Evolutionary conservation across 2,888 invertebrate species (phyloP), one percentile per base, ranked within the genome.

Genomic region (Elysia crispata): DNA sequence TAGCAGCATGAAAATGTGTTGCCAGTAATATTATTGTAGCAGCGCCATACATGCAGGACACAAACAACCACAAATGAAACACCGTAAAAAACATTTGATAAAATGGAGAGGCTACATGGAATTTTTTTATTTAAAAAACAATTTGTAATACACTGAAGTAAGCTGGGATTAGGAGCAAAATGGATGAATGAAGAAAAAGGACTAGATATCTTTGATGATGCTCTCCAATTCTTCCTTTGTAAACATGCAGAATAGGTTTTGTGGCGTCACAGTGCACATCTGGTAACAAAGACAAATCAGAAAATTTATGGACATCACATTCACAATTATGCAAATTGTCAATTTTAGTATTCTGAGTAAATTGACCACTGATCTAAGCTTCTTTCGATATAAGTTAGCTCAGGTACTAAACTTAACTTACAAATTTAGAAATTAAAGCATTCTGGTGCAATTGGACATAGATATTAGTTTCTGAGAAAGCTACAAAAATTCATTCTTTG

Each of bases 201-300:
- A n/a, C 81, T 76, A 90, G 57, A 92, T 89, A 82, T 91, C 91
- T 82, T 90, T 91, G 73, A 97, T 97, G 92, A 97, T 96, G 94
- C 96, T 95, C 88, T 98, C 97, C 0, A 98, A 95, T 91, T 98
- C 97, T 83, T 96, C 96, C 92, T 97, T 96, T 1, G 95, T 94
- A 90, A 95, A 96, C 96, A 98, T 97, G 87, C 97, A 96, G 93
- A 97, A 98, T 88, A 96, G 93, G 54, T 94, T 93, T 30, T 94
- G 94, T 0, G 96, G 95, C 0, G 97, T 98, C 94, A 98, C 97
- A 54, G 97, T 97, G 92, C 97, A 97, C 85, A 98, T 91, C 92
- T 92, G 86, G 49, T 57, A 6, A n/a, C n/a, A 73, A 66, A 41
- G 5, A 41, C 3, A 41, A 11, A 41, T 6, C 3, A 41, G 5